Conservation (phyloP, 2,888 invertebrate species). For the Venusia cambrica region DNA sequence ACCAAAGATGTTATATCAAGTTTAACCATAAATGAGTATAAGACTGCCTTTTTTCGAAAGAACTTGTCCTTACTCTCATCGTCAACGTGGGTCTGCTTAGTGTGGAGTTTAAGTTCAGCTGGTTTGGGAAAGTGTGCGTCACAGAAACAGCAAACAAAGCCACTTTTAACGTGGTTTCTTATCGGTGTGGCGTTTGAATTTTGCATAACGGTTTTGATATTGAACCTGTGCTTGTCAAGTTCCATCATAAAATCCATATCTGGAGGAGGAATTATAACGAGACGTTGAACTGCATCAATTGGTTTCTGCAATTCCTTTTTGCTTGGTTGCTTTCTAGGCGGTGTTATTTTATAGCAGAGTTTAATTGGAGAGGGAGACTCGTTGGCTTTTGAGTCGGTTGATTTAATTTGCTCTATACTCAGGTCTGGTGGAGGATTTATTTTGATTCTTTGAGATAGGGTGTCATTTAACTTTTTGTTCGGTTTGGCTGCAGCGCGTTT, state of each 20-base stretch:
- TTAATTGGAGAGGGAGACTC: not conserved
- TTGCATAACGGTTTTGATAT: slow-evolving; percentile 26
- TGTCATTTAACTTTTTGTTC: not conserved
- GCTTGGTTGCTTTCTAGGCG: not conserved
- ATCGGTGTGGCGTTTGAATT: slow-evolving; percentile 47
- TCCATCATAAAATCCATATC: slow-evolving; percentile 25
- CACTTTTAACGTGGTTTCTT: slow-evolving; percentile 30
- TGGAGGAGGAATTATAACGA: slow-evolving; percentile 17
- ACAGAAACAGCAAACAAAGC: slow-evolving; percentile 38
- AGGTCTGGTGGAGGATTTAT: slow-evolving; percentile 17
- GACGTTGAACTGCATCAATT: slow-evolving; percentile 6
- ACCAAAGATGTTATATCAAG: slow-evolving; percentile 44
- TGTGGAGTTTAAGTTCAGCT: slow-evolving; percentile 33
- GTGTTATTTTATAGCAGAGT: not conserved
- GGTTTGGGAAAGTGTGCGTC: slow-evolving; percentile 29
- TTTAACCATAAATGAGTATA: slow-evolving; percentile 42
- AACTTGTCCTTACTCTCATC: slow-evolving; percentile 22
- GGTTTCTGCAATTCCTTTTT: slow-evolving; percentile 2
- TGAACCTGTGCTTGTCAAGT: slow-evolving; percentile 19
- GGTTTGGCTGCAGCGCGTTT: not conserved
- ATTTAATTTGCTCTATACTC: slow-evolving; percentile 11
- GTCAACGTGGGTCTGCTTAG: slow-evolving; percentile 15
- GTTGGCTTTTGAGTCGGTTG: not conserved
- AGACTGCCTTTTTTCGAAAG: slow-evolving; percentile 24
- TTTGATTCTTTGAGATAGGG: slow-evolving; percentile 8